These are phyloP conservation scores for Dissostichus mawsoni DNA, from an alignment of 2,113 vertebrate species.

Conservation along the genomic window DNA sequence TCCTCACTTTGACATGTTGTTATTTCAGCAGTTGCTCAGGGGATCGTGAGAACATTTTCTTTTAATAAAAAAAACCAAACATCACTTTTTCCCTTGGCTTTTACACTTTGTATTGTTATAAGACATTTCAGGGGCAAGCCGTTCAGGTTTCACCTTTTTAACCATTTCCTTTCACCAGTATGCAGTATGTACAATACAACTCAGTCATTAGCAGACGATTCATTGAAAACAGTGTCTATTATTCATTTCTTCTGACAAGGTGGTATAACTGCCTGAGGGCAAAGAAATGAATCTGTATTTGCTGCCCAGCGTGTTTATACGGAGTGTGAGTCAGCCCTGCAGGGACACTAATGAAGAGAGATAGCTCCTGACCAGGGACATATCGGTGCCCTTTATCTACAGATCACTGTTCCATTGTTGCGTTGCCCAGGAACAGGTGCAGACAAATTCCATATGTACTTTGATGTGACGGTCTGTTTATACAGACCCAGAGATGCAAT, in stretches of 20 bases:
- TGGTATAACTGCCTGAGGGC: constrained; percentile 44
- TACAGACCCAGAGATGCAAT: constrained; percentile 10
- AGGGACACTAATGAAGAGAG: constrained; percentile 43
- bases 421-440: constrained; percentile 44
- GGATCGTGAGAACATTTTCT: constrained; percentile 30
- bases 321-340: constrained; percentile 38
- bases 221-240: constrained; percentile 38
- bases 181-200: background rate
- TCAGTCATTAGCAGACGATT: constrained; percentile 45
- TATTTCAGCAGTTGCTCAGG: constrained; percentile 50
- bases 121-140: constrained; percentile 26
- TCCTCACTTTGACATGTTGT: constrained; percentile 54
- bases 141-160: constrained; percentile 4
- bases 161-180: background rate
- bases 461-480: constrained; percentile 33
- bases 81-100: background rate
- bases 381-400: constrained; percentile 48
- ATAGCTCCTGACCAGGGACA: constrained; percentile 35
- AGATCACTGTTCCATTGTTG: constrained; percentile 21
- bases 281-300: constrained; percentile 38
- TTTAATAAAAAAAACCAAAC: background rate
- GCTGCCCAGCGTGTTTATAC: constrained; percentile 32
- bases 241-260: constrained; percentile 54
- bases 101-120: constrained; percentile 4
- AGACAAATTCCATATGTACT: constrained; percentile 13